Base-by-base conservation (phyloP, 2,888 invertebrate species). In the Thelaira solivaga region DNA sequence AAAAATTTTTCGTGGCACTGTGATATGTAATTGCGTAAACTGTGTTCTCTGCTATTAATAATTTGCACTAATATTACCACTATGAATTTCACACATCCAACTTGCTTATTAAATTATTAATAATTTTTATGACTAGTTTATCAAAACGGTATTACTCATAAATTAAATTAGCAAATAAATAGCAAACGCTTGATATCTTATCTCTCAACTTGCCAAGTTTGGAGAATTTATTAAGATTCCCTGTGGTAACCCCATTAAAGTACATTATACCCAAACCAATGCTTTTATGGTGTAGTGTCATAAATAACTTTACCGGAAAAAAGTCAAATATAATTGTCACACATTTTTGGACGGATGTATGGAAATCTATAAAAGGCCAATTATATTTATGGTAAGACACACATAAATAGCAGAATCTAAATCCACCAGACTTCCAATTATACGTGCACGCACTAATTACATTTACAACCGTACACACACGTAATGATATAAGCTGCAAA, bases 281-380 rank as follows among this genome's bases (percentile, higher is more conserved):
- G n/a, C n/a, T n/a, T n/a, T n/a, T n/a, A n/a, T n/a, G n/a, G n/a
- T n/a, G n/a, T n/a, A n/a, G n/a, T n/a, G n/a, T n/a, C n/a, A n/a
- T n/a, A n/a, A n/a, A n/a, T n/a, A n/a, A n/a, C n/a, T n/a, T 34
- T 8, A n/a, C 34, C 4, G n/a, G 13, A n/a, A 1, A n/a, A 36
- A 36, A 13, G 10, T n/a, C 5, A 3, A 36, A 26, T 26, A 26
- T 62, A 64, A 64, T 31, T 34, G 20, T 39, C 22, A 34, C 36
- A 16, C 55, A 43, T 41, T 47, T 20, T 31, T 22, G 65, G 55
- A 61, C 71, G 76, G 76, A 76, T 76, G 71, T 72, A 59, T 51
- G 59, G 10, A 67, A 72, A 36, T 20, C 59, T 55, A 57, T 67
- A 77, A 65, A 77, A 62, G 65, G 53, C 26, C n/a, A 64, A n/a